Evolutionary conservation across 2,888 invertebrate species (phyloP).

Genomic region (Aricia artaxerxes): DNA sequence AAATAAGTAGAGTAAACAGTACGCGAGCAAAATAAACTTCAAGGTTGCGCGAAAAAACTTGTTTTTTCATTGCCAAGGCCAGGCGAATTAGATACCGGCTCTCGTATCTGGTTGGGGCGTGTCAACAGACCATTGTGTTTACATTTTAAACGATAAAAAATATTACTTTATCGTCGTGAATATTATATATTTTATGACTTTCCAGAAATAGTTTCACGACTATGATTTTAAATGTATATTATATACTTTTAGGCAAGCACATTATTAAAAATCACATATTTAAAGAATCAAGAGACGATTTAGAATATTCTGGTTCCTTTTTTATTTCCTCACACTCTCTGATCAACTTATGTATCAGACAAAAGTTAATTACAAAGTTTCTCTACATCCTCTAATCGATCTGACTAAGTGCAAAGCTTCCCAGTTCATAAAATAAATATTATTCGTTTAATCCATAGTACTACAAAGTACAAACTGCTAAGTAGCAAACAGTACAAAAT

Average conservation of each 20-base stretch:
- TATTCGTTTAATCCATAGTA: neutral
- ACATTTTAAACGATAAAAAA: slow-evolving; percentile 63
- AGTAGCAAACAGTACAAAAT: neutral
- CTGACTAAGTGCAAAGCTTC: too few species aligned
- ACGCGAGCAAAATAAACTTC: slow-evolving; percentile 53
- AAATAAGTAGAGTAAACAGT: slow-evolving; percentile 15
- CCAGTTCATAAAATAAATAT: too few species aligned
- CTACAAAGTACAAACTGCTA: neutral
- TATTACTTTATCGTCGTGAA: slow-evolving; percentile 48
- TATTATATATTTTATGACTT: slow-evolving; percentile 28
- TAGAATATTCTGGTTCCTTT: too few species aligned
- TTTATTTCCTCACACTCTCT: neutral
- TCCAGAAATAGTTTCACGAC: neutral
- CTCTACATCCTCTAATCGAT: too few species aligned
- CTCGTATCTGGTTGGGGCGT: slow-evolving; percentile 64
- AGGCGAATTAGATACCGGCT: slow-evolving; percentile 71
- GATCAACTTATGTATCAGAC: neutral
- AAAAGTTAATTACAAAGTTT: too few species aligned
- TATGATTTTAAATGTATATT: neutral
- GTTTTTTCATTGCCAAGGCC: slow-evolving; percentile 79
- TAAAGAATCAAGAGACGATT: neutral
- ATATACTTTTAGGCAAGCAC: neutral
- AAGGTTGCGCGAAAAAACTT: slow-evolving; percentile 65
- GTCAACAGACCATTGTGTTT: slow-evolving; percentile 71
- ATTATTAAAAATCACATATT: neutral